A percentile compares a stretch with the other conserved stretches of the same genome.
Conservation (phyloP, 2,888 invertebrate species). For the Baccha elongata region DNA sequence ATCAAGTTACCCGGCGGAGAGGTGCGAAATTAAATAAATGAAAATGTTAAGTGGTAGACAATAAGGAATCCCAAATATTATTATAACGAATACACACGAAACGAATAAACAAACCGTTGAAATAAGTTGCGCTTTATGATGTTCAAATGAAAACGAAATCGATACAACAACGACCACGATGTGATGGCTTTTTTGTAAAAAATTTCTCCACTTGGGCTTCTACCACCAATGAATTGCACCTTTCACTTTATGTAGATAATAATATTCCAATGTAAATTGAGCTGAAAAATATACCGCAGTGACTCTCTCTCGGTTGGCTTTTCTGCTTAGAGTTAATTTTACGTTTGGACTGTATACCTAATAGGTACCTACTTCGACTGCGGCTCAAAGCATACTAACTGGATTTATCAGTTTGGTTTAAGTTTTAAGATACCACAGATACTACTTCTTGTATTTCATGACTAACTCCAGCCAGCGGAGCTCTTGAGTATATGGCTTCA, state of each 20-base stretch:
- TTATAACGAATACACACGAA: neutral
- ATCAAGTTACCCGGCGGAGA: neutral
- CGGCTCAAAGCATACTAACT: slow-evolving; percentile 65
- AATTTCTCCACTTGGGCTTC: slow-evolving; percentile 54
- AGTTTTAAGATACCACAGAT: slow-evolving; percentile 63
- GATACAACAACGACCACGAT: slow-evolving; percentile 24
- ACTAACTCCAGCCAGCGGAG: neutral
- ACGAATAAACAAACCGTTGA: slow-evolving; percentile 27
- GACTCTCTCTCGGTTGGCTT: slow-evolving; percentile 40
- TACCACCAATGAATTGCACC: slow-evolving; percentile 53
- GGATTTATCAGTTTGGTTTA: slow-evolving; percentile 40
- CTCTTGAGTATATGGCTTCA: slow-evolving; percentile 59
- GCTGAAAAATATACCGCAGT: slow-evolving; percentile 34
- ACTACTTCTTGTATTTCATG: slow-evolving; percentile 66
- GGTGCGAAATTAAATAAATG: no score
- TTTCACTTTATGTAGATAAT: slow-evolving; percentile 60
- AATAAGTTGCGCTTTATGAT: slow-evolving; percentile 19
- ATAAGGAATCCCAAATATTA: no score
- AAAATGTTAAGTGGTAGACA: no score
- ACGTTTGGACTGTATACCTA: slow-evolving; percentile 3
- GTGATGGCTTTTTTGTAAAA: slow-evolving; percentile 47
- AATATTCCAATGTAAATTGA: slow-evolving; percentile 15
- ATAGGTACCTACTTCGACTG: slow-evolving; percentile 48
- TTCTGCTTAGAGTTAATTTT: neutral
- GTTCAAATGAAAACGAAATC: slow-evolving; percentile 69